phyloP scores from a whole-genome alignment of 2,888 invertebrate species.

The Rutpela maculata region DNA sequence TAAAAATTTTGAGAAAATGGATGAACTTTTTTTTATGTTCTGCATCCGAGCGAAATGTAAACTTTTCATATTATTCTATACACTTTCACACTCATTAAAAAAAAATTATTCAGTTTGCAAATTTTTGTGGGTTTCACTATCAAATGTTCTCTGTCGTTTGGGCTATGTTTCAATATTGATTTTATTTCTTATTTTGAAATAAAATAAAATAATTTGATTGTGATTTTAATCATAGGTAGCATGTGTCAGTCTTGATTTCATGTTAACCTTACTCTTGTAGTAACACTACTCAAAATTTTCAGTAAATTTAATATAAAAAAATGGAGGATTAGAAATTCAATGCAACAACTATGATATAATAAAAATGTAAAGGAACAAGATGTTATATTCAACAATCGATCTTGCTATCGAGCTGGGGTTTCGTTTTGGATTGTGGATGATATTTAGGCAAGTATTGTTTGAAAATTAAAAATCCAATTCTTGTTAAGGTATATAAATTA shows the following conservation, averaged over 20 bases:
- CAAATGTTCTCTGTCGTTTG: too few species aligned
- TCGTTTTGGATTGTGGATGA: conserved; percentile 52
- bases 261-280: conserved; percentile 36
- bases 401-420: conserved; percentile 43
- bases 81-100: too few species aligned
- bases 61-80: too few species aligned
- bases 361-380: conserved; percentile 28
- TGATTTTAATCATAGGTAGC: conserved; percentile 24
- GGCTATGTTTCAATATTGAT: conserved; percentile 48
- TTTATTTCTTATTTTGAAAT: conserved; percentile 20
- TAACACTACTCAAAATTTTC: conserved; percentile 38
- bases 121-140: too few species aligned
- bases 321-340: not conserved
- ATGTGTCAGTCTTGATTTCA: conserved; percentile 28
- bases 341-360: conserved; percentile 13
- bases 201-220: not conserved
- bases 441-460: conserved; percentile 48
- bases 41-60: too few species aligned
- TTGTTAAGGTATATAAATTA: too few species aligned
- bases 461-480: not conserved
- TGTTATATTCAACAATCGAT: conserved; percentile 39
- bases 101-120: too few species aligned
- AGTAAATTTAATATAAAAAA: conserved; percentile 16
- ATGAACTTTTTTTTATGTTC: too few species aligned
- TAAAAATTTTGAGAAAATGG: too few species aligned